Evolutionary conservation across 2,797 vertebrate species (phyloP), one percentile per base, ranked within the genome.

Genomic region (Diplodus puntazzo): DNA sequence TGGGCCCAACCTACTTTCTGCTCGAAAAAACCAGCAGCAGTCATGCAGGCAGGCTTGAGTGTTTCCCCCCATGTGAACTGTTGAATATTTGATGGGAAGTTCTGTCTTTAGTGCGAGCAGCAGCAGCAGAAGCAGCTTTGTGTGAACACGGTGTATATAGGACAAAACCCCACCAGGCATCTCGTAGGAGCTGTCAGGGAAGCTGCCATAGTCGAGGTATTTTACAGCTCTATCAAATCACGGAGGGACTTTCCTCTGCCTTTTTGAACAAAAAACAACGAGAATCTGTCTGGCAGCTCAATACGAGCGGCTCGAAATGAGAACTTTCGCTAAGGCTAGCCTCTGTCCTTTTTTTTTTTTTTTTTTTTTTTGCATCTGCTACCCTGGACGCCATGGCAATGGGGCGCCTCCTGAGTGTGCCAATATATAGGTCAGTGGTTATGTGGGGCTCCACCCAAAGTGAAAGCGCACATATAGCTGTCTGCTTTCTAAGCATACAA

Each of bases 81-180:
- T 72, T 94, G 75, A 95, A 95, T 95, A 94, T 95, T 95, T 94
- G 72, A 94, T 95, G 83, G 68, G 57, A 84, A 87, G 77, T 81
- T 90, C 89, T 86, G 86, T 87, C 85, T 92, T 90, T 62, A 84
- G 89, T 79, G 74, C 81, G 45, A 87, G 82, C 80, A 52, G 79
- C 72, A 69, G 85, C 66, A 61, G 85, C 69, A 85, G 82, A 72
- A 49, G 85, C 82, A 80, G 83, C 87, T 89, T 90, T 88, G 90
- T 91, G 84, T 82, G 87, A 89, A 85, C 61, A 50, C 11, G 11
- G 66, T 75, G 69, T 88, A 93, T 91, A 83, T 91, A 91, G 92
- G 91, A 87, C 91, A 92, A 90, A 91, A 82, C 79, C 84, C 85
- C 80, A 84, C 18, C 75, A 82, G 90, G 85, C 87, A 65, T 86